phyloP scores from a whole-genome alignment of 2,888 invertebrate genomes.

The Rhagonycha fulva region DNA sequence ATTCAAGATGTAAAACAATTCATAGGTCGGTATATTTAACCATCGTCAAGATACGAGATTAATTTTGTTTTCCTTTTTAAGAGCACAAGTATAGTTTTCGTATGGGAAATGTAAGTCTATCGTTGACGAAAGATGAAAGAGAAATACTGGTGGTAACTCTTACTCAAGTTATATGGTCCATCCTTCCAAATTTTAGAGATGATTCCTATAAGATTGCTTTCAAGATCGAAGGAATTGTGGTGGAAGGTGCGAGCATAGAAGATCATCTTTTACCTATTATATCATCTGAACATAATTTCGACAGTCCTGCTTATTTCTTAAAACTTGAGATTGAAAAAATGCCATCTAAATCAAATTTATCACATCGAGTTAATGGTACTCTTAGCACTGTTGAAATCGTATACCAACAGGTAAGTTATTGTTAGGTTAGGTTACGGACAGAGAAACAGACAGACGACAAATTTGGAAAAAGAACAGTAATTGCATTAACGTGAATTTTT shows the following conservation, averaged over 20 bases:
- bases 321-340: conserved; percentile 76
- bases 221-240: conserved; percentile 72
- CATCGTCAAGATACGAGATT: conserved; percentile 42
- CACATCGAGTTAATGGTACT: conserved; percentile 68
- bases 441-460: no score
- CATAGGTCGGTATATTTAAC: conserved; percentile 36
- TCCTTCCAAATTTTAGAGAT: conserved; percentile 46
- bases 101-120: conserved; percentile 72
- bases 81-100: conserved; percentile 79
- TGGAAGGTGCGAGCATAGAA: conserved; percentile 75
- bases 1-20: conserved; percentile 32
- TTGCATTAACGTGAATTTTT: conserved; percentile 34
- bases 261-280: conserved; percentile 74
- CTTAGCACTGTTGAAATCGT: conserved; percentile 77
- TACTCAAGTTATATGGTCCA: conserved; percentile 63
- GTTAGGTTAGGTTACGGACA: neutral
- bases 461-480: neutral
- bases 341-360: conserved; percentile 66
- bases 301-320: conserved; percentile 71
- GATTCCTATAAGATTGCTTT: conserved; percentile 40
- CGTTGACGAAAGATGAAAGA: conserved; percentile 65
- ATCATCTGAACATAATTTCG: conserved; percentile 65
- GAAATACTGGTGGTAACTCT: conserved; percentile 74
- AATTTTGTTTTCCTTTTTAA: neutral
- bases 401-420: conserved; percentile 72